These are phyloP conservation scores for Serrognathus titanus DNA, from an alignment of 2,888 invertebrate genomes.

Conservation along the genomic window DNA sequence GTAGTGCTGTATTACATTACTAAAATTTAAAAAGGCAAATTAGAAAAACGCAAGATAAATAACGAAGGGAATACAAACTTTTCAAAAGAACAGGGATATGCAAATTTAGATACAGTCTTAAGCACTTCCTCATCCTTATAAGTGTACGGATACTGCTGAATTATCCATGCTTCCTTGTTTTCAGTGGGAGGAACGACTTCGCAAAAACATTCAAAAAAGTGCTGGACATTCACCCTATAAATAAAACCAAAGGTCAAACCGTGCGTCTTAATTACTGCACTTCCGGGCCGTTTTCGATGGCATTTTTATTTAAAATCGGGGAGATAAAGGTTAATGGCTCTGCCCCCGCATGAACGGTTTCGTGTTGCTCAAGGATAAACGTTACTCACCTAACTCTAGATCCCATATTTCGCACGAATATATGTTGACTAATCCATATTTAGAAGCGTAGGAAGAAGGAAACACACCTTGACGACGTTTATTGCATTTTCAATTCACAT, in stretches of 20 bases:
- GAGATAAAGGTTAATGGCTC: constrained; percentile 5
- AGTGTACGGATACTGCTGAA: constrained; percentile 80
- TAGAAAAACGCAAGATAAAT: neutral
- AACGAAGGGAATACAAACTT: constrained; percentile 57
- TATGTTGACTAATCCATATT: constrained; percentile 18
- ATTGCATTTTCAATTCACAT: constrained; percentile 18
- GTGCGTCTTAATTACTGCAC: neutral
- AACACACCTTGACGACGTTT: constrained; percentile 7
- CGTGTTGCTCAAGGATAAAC: neutral
- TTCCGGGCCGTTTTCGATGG: neutral
- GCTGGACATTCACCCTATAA: constrained; percentile 74
- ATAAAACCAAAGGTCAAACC: neutral
- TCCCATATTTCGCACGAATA: constrained; percentile 44
- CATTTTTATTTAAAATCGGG: constrained; percentile 6
- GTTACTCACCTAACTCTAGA: constrained; percentile 51
- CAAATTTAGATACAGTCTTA: constrained; percentile 85
- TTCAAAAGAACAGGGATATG: constrained; percentile 79
- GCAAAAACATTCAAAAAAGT: constrained; percentile 78
- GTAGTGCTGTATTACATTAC: constrained; percentile 86
- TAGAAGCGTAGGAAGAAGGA: constrained; percentile 8
- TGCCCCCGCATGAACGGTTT: constrained; percentile 5
- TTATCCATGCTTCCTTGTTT: constrained; percentile 65
- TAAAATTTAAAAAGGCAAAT: constrained; percentile 49
- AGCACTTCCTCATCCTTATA: constrained; percentile 83
- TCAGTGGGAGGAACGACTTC: constrained; percentile 70